Percentiles rank a stretch among this genome's conserved stretches.
Evolutionary conservation across 2,113 vertebrate genomes (phyloP).

Genomic region (Eolophus roseicapilla): DNA sequence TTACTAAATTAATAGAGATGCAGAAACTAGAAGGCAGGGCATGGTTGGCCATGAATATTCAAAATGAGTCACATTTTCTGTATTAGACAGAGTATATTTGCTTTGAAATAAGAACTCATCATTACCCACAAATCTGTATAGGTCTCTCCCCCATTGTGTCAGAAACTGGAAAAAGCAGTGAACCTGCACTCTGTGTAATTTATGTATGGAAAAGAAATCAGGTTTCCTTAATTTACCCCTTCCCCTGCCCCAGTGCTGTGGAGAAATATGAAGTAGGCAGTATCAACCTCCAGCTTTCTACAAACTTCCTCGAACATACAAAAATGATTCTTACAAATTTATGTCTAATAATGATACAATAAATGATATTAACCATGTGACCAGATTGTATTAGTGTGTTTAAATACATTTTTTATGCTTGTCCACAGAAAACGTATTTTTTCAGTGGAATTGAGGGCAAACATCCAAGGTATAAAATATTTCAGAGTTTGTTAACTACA

Average conservation of each 20-base stretch:
- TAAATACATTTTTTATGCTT: background rate
- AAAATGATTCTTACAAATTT: background rate
- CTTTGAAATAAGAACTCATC: background rate
- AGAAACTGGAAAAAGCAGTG: background rate
- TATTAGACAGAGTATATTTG: background rate
- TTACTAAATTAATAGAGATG: background rate
- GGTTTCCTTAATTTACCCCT: background rate
- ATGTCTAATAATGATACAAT: background rate
- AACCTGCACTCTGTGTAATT: background rate
- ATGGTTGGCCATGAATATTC: background rate
- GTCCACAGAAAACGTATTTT: background rate
- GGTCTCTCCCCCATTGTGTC: background rate
- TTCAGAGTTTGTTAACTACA: slow-evolving; percentile 22
- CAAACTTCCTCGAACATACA: background rate
- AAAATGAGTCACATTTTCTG: background rate
- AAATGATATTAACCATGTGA: background rate
- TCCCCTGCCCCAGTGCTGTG: background rate
- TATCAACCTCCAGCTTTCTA: background rate
- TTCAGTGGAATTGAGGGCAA: background rate
- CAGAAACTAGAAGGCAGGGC: background rate
- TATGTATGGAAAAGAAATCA: background rate
- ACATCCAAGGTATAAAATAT: slow-evolving; percentile 3
- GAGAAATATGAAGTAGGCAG: background rate
- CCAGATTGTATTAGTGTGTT: background rate
- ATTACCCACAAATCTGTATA: background rate